Percentiles rank a stretch among this genome's conserved stretches.
These are phyloP conservation scores for Okapia johnstoni DNA, from an alignment of 2,113 vertebrate species.

Conservation along the genomic window DNA sequence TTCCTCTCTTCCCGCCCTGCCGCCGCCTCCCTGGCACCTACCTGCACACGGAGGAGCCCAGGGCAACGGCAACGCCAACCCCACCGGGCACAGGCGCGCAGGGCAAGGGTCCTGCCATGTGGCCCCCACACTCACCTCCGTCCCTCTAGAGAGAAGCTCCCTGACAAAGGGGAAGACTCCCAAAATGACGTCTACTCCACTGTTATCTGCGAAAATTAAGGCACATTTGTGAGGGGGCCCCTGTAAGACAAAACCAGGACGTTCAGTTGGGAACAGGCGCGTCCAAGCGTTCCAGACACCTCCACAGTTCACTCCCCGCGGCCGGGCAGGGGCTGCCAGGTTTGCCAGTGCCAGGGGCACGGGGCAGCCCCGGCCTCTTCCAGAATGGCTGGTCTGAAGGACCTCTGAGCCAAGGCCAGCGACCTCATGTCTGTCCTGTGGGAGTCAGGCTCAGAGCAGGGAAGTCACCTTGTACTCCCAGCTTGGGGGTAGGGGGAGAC, in stretches of 20 bases:
- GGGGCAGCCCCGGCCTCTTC: neutral
- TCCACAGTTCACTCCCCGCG: neutral
- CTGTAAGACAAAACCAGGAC: constrained; percentile 91
- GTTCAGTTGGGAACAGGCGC: constrained; percentile 77
- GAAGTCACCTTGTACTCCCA: neutral
- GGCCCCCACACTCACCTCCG: constrained; percentile 86
- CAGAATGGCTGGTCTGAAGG: neutral
- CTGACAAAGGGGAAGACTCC: constrained; percentile 99
- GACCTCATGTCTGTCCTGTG: neutral
- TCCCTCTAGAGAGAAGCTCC: constrained; percentile 96
- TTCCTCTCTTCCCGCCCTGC: neutral
- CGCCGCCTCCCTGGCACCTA: neutral
- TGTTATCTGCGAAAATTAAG: constrained; percentile 99
- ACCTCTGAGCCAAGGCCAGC: neutral
- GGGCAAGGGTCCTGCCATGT: neutral
- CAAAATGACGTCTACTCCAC: constrained; percentile 98
- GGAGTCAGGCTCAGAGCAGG: neutral
- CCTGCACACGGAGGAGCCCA: constrained; percentile 2
- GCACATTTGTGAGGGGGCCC: constrained; percentile 99
- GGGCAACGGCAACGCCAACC: neutral
- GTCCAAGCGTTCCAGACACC: neutral
- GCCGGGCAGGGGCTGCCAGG: neutral
- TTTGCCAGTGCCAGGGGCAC: accelerated
- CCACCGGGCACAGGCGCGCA: neutral
- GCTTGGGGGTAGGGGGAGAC: neutral